A percentile compares a stretch with the other conserved stretches of the same genome.
phyloP scores from a whole-genome alignment of 2,797 vertebrate genomes.

The Pseudomugil gertrudae region DNA sequence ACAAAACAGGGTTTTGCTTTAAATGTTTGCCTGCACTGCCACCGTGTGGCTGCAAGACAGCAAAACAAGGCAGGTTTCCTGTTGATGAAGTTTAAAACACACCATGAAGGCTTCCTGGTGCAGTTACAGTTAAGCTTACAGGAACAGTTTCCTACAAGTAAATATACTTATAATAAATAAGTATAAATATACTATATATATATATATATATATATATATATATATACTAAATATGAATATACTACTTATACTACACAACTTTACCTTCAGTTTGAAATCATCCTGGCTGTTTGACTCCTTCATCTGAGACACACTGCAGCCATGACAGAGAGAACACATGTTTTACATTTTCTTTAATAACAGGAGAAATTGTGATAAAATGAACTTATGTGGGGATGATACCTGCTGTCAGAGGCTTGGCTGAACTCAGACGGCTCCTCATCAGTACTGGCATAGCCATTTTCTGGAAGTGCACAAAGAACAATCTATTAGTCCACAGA shows the following conservation, averaged over 20 bases:
- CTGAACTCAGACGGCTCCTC: constrained; percentile 95
- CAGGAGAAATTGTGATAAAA: too few species aligned
- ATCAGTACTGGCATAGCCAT: constrained; percentile 93
- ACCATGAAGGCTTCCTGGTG: background rate
- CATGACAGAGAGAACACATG: constrained; percentile 10
- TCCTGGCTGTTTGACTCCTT: constrained; percentile 97
- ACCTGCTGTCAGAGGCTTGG: constrained; percentile 93
- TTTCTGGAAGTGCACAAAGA: constrained; percentile 83
- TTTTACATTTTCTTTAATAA: too few species aligned
- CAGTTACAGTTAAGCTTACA: too few species aligned
- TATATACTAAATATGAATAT: too few species aligned
- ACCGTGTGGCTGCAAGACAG: constrained; percentile 54
- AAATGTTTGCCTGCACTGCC: constrained; percentile 63
- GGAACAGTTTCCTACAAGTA: too few species aligned
- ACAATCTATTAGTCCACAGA: background rate
- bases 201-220: too few species aligned
- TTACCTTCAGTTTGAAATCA: constrained; percentile 95
- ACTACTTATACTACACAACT: too few species aligned
- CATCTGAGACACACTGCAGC: constrained; percentile 87
- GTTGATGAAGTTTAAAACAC: background rate
- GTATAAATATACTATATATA: too few species aligned
- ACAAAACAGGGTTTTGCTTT: background rate
- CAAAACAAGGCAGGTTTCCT: background rate
- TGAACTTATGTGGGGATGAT: background rate
- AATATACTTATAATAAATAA: too few species aligned